These are phyloP conservation scores for Heterohyrax brucei DNA, from an alignment of 2,797 vertebrate genomes.

Conservation along the genomic window DNA sequence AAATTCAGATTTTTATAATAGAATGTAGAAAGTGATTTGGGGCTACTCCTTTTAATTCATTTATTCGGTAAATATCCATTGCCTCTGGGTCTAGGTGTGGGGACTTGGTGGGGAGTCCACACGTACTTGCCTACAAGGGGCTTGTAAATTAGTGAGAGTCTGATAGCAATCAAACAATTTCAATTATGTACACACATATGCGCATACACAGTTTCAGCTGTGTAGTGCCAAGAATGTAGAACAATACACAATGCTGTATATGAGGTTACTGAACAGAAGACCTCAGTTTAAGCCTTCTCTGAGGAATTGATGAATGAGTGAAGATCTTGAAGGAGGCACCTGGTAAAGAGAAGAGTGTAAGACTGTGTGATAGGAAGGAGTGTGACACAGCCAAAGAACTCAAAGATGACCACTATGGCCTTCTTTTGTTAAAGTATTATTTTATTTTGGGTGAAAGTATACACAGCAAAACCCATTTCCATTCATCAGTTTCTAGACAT, in stretches of 20 bases:
- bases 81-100: background rate
- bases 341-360: background rate
- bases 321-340: background rate
- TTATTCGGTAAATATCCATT: conserved; percentile 23
- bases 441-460: no score
- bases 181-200: background rate
- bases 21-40: conserved; percentile 44
- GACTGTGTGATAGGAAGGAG: background rate
- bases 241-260: background rate
- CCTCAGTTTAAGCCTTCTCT: conserved; percentile 42
- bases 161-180: background rate
- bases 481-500: no score
- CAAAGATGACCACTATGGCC: background rate
- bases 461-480: no score
- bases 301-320: background rate
- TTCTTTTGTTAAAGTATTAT: no score
- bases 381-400: background rate
- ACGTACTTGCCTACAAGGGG: background rate
- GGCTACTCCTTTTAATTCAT: conserved; percentile 36
- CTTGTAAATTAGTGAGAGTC: conserved; percentile 42
- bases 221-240: conserved; percentile 12
- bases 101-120: background rate
- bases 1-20: conserved; percentile 55
- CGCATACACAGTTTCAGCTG: background rate
- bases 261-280: conserved; percentile 7